These are phyloP conservation scores for Drosophila fulvimacula DNA, from an alignment of 2,888 invertebrate genomes.

Conservation along the genomic window DNA sequence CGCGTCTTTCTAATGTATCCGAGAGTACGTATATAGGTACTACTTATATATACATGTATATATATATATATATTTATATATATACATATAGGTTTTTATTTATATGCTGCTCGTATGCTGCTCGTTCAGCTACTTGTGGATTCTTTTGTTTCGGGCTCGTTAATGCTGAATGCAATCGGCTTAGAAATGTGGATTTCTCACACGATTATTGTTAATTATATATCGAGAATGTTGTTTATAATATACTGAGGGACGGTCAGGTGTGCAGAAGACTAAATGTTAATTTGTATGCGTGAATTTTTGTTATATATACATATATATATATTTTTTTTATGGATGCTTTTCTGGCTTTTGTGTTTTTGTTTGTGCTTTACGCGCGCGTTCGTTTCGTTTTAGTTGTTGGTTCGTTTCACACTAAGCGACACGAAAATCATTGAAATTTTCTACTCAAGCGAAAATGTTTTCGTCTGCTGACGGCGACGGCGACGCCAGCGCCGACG, in stretches of 20 bases:
- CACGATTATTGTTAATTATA: constrained; percentile 40
- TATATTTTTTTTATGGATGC: constrained; percentile 15
- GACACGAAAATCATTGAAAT: constrained; percentile 67
- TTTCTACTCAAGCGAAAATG: constrained; percentile 68
- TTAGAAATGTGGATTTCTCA: constrained; percentile 24
- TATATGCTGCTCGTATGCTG: constrained; percentile 39
- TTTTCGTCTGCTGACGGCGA: constrained; percentile 48
- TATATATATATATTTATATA: not conserved
- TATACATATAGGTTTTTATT: constrained; percentile 48
- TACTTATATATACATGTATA: not conserved
- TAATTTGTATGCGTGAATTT: constrained; percentile 38
- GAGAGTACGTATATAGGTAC: constrained; percentile 13
- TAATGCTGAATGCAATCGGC: constrained; percentile 28
- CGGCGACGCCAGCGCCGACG: constrained; percentile 21
- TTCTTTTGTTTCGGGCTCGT: constrained; percentile 53
- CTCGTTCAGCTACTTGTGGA: constrained; percentile 72
- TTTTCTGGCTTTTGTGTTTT: constrained; percentile 33
- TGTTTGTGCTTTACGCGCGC: constrained; percentile 67
- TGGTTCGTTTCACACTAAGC: constrained; percentile 84
- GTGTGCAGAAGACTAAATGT: constrained; percentile 18
- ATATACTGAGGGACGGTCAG: constrained; percentile 22
- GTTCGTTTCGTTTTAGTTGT: constrained; percentile 84
- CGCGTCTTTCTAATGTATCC: constrained; percentile 28
- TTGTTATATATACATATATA: too few species aligned
- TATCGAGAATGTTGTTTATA: constrained; percentile 53